These are phyloP conservation scores for Leuciscus idus DNA, from an alignment of 2,113 vertebrate species.

Conservation along the genomic window DNA sequence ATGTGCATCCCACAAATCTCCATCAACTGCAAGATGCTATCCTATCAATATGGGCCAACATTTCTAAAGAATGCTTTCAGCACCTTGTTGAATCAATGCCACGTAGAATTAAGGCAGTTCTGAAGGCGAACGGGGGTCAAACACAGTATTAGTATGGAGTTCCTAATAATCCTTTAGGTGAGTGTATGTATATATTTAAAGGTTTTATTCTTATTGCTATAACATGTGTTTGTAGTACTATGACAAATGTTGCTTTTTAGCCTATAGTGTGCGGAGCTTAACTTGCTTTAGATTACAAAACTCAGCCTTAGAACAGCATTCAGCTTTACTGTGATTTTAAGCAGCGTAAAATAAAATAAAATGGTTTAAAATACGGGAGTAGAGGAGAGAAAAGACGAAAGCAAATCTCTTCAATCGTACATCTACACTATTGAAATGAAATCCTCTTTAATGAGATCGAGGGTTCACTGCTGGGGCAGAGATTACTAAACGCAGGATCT, in stretches of 20 bases:
- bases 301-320: neutral
- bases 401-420: conserved; percentile 70
- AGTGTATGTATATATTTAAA: neutral
- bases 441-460: conserved; percentile 82
- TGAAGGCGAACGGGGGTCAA: no score
- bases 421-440: conserved; percentile 79
- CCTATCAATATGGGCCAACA: no score
- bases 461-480: conserved; percentile 77
- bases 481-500: conserved; percentile 73
- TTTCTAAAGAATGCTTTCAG: no score
- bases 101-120: no score
- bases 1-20: no score
- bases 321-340: conserved; percentile 44
- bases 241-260: neutral
- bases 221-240: neutral
- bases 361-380: conserved; percentile 53
- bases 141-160: no score
- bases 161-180: no score
- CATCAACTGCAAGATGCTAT: no score
- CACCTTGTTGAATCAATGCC: no score
- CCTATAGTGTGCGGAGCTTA: conserved; percentile 51
- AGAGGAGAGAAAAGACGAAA: conserved; percentile 61
- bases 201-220: neutral
- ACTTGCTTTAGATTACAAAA: conserved; percentile 46
- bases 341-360: conserved; percentile 57